Evolutionary conservation across 2,888 invertebrate genomes (phyloP).

Genomic region (Sialis fuliginosa): DNA sequence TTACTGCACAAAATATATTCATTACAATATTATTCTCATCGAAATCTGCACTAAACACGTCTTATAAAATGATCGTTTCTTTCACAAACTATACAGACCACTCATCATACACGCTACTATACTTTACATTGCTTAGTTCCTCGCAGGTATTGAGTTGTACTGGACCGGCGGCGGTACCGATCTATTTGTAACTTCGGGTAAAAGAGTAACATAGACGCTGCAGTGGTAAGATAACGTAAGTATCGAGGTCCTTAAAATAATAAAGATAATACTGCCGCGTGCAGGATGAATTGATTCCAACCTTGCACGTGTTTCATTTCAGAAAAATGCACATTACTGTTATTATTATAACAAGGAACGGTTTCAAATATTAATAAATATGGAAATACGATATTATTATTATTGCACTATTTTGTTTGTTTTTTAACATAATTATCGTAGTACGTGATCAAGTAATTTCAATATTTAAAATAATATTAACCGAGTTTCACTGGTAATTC

Average conservation of each 20-base stretch:
- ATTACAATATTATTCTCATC: slow-evolving; percentile 25
- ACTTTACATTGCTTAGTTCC: slow-evolving; percentile 7
- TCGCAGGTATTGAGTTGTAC: slow-evolving; percentile 3
- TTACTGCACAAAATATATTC: slow-evolving; percentile 31
- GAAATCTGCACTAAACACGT: slow-evolving; percentile 8
- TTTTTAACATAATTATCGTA: too few species aligned
- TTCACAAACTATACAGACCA: slow-evolving; percentile 25
- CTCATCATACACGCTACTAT: slow-evolving; percentile 24
- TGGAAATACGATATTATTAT: too few species aligned
- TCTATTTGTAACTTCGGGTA: slow-evolving; percentile 2
- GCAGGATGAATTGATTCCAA: background rate
- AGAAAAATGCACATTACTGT: background rate
- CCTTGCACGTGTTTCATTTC: background rate
- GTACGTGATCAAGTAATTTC: too few species aligned
- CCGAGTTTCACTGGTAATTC: too few species aligned
- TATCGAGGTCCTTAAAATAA: slow-evolving; percentile 2
- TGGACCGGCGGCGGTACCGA: background rate
- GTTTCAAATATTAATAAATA: too few species aligned
- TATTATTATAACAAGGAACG: too few species aligned
- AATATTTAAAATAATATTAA: too few species aligned
- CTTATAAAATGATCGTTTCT: slow-evolving; percentile 1
- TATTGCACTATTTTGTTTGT: too few species aligned
- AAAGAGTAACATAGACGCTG: background rate
- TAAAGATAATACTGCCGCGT: background rate
- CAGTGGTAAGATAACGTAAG: background rate